A percentile compares a stretch with the other conserved stretches of the same genome.
phyloP scores from a whole-genome alignment of 2,888 invertebrate species.

The Tanypteryx hageni region DNA sequence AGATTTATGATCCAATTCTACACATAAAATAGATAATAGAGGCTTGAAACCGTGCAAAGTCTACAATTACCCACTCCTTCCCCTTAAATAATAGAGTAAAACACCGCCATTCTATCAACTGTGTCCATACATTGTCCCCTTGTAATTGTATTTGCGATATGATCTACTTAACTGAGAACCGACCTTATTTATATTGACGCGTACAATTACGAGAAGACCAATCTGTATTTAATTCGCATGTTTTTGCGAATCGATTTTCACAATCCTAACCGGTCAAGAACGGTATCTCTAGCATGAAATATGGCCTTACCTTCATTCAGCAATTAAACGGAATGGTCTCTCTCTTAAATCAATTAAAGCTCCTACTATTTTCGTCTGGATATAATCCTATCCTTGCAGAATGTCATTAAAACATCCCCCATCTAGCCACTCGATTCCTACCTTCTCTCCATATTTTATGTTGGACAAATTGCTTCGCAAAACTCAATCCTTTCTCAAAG shows the following conservation, averaged over 20 bases:
- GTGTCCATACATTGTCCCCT: not conserved
- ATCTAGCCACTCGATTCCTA: too few relatives aligned
- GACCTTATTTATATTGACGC: slow-evolving; percentile 18
- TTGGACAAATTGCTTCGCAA: too few relatives aligned
- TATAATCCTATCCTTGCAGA: not conserved
- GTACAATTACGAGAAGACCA: not conserved
- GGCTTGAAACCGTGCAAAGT: not conserved
- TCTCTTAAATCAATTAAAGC: slow-evolving; percentile 32
- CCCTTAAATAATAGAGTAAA: not conserved
- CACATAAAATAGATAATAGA: too few relatives aligned
- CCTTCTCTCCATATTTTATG: too few relatives aligned
- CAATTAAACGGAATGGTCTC: not conserved
- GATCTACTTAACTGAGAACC: not conserved
- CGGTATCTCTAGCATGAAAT: not conserved
- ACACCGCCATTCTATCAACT: slow-evolving; percentile 7
- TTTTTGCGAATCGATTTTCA: not conserved
- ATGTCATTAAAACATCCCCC: not conserved
- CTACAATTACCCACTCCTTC: not conserved
- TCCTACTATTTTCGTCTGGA: not conserved
- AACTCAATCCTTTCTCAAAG: too few relatives aligned
- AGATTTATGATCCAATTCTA: too few relatives aligned
- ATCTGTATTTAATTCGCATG: not conserved
- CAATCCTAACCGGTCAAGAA: not conserved
- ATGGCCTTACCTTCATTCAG: not conserved
- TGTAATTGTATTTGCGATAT: not conserved